Base-by-base conservation (phyloP, 2,113 vertebrate species). In the Sceloporus tristichus region DNA sequence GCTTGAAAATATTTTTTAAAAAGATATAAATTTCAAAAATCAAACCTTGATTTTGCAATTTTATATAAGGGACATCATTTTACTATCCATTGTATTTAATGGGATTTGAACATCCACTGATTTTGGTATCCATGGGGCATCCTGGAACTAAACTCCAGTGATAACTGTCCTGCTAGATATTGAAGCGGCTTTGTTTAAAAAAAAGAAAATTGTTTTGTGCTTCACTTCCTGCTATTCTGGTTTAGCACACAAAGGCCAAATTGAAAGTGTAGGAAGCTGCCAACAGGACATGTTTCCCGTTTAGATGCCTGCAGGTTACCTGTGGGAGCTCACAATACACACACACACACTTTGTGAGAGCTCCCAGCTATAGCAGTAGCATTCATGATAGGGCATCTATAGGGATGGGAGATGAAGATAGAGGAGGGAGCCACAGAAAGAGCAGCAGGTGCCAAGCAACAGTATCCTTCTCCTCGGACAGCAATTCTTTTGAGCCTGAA, bases 171-270 rank as follows among this genome's bases (percentile, higher is more conserved):
- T 25, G 23, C 68, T 74, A 71, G 66, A 29, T 2, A 9, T 38
- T 66, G 27, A 19, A 19, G 14, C 56, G n/a, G 34, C 19, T 48
- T 77, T 75, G 34, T 75, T 40, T 74, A n/a, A 54, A 62, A 62
- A 68, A 68, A 68, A 18, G n/a, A 13, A 34, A 9, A 9, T 42
- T 62, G n/a, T 54, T 42, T 53, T 78, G 59, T 42, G 38, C 59
- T 78, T 56, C 42, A 34, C 27, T 85, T 78, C 82, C 82, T 73
- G 68, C 82, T 73, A 73, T 42, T 85, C 84, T 77, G 25, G 56
- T 78, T 77, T 85, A 48, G 74, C 38, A 19, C 27, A 48, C 74
- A 66, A 78, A 76, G 8, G 4, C 38, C 25, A 77, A 48, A 77
- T 4, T 21, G 56, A 62, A 77, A 85, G 38, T 76, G 34, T 40